Evolutionary conservation across 1,140 invertebrate genomes (phyloP).

Genomic region (Pararge aegeria): DNA sequence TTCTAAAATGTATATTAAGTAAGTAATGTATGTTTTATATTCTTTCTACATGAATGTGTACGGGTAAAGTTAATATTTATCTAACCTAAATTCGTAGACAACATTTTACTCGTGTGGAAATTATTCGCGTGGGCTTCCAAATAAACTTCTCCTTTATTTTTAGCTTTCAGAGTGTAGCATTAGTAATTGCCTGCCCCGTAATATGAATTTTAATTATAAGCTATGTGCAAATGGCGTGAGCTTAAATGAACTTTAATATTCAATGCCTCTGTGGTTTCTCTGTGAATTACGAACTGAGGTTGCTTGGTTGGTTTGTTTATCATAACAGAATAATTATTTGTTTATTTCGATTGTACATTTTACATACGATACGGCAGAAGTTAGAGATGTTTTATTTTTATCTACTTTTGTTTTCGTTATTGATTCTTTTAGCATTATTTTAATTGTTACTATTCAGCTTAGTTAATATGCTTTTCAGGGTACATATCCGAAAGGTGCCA

Average conservation of each 20-base stretch:
- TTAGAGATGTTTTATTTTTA: too few relatives aligned
- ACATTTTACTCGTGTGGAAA: slow-evolving; percentile 1
- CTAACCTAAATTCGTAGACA: neutral
- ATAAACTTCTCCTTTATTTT: slow-evolving; percentile 5
- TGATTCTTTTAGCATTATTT: too few relatives aligned
- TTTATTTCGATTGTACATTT: neutral
- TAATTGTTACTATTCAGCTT: too few relatives aligned
- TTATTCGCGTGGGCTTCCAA: neutral
- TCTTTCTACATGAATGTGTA: neutral
- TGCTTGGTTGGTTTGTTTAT: slow-evolving; percentile 12
- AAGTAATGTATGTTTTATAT: neutral
- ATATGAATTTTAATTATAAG: slow-evolving; percentile 23
- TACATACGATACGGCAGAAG: too few relatives aligned
- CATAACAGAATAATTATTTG: slow-evolving; percentile 10
- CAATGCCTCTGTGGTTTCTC: slow-evolving; percentile 13
- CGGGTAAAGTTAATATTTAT: neutral
- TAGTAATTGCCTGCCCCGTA: slow-evolving; percentile 12
- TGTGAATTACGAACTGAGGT: slow-evolving; percentile 16
- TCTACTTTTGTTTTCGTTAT: too few relatives aligned
- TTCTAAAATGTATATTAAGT: too few relatives aligned
- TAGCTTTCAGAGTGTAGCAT: slow-evolving; percentile 5
- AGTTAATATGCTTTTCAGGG: too few relatives aligned
- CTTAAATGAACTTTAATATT: slow-evolving; percentile 26
- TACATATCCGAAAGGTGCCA: too few relatives aligned
- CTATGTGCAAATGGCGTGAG: slow-evolving; percentile 16